phyloP scores from a whole-genome alignment of 1,140 invertebrate species.

The Solen grandis region DNA sequence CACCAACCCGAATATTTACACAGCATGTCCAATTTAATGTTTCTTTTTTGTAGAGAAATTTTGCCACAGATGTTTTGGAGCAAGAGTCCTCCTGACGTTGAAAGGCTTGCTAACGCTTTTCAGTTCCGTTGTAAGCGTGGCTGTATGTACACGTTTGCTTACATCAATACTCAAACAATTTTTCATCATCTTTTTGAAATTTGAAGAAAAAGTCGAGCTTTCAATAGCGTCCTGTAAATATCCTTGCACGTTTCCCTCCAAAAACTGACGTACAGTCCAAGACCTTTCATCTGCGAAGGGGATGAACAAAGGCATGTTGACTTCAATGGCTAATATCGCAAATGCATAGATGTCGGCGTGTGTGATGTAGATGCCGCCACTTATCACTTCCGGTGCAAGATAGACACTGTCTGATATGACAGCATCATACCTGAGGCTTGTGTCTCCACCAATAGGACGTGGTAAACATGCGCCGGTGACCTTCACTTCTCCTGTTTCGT shows the following conservation, averaged over 20 bases:
- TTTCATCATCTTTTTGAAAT: neutral
- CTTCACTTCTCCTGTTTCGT: conserved; percentile 29
- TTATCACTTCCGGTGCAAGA: conserved; percentile 34
- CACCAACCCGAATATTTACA: too few species aligned
- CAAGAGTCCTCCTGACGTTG: neutral
- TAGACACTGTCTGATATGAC: conserved; percentile 8
- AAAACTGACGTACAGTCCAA: neutral
- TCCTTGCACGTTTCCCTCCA: neutral
- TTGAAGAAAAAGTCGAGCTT: neutral
- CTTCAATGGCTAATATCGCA: conserved; percentile 21
- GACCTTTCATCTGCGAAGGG: neutral
- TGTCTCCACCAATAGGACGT: neutral
- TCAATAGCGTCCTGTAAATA: neutral
- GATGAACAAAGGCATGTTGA: neutral
- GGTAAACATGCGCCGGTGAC: conserved; percentile 40
- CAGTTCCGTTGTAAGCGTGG: neutral
- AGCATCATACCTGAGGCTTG: too few species aligned
- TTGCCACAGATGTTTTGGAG: neutral
- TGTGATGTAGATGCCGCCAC: conserved; percentile 24
- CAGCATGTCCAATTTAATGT: too few species aligned
- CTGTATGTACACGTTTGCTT: neutral
- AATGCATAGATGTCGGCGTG: conserved; percentile 41
- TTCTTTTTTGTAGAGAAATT: too few species aligned
- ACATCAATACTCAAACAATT: neutral
- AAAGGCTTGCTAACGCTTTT: neutral